Evolutionary conservation across 1,140 invertebrate species (phyloP).

Genomic region (Sitobion miscanthi): DNA sequence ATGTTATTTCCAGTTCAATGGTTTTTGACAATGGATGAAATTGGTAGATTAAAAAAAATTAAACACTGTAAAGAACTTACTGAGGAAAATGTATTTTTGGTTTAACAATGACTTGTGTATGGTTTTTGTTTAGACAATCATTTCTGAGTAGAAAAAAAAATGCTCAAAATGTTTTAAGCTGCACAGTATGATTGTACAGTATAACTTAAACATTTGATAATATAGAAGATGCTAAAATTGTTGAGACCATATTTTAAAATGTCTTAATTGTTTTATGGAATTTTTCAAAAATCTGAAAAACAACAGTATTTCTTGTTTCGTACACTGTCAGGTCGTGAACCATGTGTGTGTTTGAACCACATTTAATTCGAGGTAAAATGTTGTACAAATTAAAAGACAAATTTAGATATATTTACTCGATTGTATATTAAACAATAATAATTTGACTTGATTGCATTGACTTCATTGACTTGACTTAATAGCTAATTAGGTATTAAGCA

Average conservation of each 20-base stretch:
- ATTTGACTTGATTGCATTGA: not conserved
- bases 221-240: not conserved
- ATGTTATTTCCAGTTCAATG: not conserved
- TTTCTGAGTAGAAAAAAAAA: not conserved
- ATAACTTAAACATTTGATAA: not conserved
- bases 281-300: not conserved
- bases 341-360: not conserved
- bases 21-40: not conserved
- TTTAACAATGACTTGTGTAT: not conserved
- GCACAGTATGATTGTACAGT: not conserved
- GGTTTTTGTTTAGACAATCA: not conserved
- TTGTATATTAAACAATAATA: not conserved
- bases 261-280: not conserved
- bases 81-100: not conserved
- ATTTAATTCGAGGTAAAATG: not conserved
- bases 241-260: not conserved
- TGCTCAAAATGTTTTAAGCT: not conserved
- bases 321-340: not conserved
- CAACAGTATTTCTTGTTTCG: not conserved
- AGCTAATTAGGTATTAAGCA: not conserved
- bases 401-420: not conserved
- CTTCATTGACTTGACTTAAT: no score
- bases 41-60: not conserved
- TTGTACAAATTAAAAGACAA: not conserved
- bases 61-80: not conserved